A percentile compares a stretch with the other conserved stretches of the same genome.
phyloP scores from a whole-genome alignment of 1,140 invertebrate genomes.

The Helicoverpa zea region DNA sequence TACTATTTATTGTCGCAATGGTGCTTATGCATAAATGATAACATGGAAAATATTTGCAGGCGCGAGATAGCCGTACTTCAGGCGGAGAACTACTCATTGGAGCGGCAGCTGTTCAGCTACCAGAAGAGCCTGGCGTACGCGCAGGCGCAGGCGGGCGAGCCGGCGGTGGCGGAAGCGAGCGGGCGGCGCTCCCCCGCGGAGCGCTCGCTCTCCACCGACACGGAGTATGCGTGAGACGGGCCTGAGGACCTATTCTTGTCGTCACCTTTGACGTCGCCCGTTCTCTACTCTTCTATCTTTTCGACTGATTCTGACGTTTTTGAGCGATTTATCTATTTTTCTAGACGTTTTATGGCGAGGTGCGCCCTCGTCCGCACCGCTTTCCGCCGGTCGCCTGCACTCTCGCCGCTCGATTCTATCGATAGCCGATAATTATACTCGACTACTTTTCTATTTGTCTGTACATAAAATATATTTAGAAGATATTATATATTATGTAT shows the following conservation, averaged over 20 bases:
- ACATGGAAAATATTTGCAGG: constrained; percentile 81
- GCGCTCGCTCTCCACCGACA: constrained; percentile 90
- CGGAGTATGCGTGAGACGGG: constrained; percentile 91
- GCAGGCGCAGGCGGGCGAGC: constrained; percentile 88
- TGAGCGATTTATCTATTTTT: constrained; percentile 87
- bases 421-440: constrained; percentile 85
- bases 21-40: neutral
- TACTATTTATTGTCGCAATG: neutral
- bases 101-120: constrained; percentile 95
- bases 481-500: constrained; percentile 87
- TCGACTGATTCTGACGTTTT: constrained; percentile 85
- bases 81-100: constrained; percentile 94
- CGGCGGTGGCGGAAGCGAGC: constrained; percentile 81
- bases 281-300: constrained; percentile 78
- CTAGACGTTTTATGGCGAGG: constrained; percentile 85
- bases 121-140: constrained; percentile 94
- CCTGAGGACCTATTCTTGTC: constrained; percentile 57
- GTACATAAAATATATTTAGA: constrained; percentile 87
- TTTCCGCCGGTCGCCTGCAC: constrained; percentile 83
- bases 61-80: constrained; percentile 94
- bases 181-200: constrained; percentile 87
- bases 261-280: constrained; percentile 80
- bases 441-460: constrained; percentile 86
- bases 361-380: constrained; percentile 83
- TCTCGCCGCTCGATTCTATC: constrained; percentile 85